These are phyloP conservation scores for Apotomis turbidana DNA, from an alignment of 2,888 invertebrate species.

Conservation along the genomic window DNA sequence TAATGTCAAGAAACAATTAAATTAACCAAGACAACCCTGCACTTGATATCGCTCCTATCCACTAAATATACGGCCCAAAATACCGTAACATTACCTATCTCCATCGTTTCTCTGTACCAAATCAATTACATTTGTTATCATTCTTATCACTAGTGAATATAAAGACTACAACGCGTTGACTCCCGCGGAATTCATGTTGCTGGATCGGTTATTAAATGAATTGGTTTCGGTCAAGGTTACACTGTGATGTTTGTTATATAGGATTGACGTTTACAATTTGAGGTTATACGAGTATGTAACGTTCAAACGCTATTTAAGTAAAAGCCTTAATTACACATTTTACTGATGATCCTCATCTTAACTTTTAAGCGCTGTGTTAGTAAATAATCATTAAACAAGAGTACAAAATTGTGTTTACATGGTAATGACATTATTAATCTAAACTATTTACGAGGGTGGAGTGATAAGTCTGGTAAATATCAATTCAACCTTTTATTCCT, in stretches of 20 bases:
- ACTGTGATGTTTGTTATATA: background rate
- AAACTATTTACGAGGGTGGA: too few relatives aligned
- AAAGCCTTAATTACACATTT: background rate
- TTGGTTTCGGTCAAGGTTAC: conserved; percentile 7
- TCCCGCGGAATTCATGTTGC: background rate
- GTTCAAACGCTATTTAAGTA: background rate
- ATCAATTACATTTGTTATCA: background rate
- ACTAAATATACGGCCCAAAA: background rate
- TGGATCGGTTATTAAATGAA: conserved; percentile 2
- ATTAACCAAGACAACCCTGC: too few relatives aligned
- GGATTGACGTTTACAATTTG: background rate
- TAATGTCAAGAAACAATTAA: background rate
- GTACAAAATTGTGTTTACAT: too few relatives aligned
- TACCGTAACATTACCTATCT: background rate
- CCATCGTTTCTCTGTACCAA: background rate
- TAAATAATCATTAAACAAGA: too few relatives aligned
- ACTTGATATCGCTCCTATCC: background rate
- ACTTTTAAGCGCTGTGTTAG: too few relatives aligned
- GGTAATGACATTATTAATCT: too few relatives aligned
- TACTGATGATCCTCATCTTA: too few relatives aligned
- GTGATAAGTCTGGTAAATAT: too few relatives aligned
- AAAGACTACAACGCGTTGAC: background rate
- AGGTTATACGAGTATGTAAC: background rate
- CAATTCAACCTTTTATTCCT: too few relatives aligned
- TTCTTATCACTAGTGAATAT: background rate